Evolutionary conservation across 2,888 invertebrate species (phyloP), one percentile per base, ranked within the genome.

Genomic region (Metallyticus violacea): DNA sequence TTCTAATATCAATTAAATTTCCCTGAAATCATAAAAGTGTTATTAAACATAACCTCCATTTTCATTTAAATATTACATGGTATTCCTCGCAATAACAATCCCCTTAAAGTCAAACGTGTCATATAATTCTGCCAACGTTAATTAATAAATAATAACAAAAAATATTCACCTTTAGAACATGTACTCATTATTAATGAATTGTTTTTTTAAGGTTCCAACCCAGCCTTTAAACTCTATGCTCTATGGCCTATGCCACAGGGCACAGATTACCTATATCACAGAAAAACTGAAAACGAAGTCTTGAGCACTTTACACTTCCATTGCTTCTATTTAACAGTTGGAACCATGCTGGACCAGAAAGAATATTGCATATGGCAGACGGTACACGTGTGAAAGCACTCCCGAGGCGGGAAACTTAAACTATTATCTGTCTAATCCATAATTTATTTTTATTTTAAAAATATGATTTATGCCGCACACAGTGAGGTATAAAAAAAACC

Each of bases 1-100:
- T 97, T 88, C 26, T 86, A 84, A 7, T 40, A 26, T 77, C 6
- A 85, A 62, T 62, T 22, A 62, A 22, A 62, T 15, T 62, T 62
- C 22, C 40, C 40, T 62, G 40, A 62, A 62, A 62, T 62, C 15
- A 25, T 9, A n/a, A 80, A 3, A 40, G 0, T n/a, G 30, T 29
- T 29, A 22, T 0, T 22, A 3, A 3, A 83, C 83, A 83, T 77
- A 83, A 83, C 82, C 82, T 83, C 9, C 26, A 82, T n/a, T 25
- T 0, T 78, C 15, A 62, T 62, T 40, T 62, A 6, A 1, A 9
- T 40, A 15, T 62, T 62, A 62, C 15, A 2, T n/a, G 40, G 15
- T 6, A 15, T 3, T 62, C 40, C 0, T 62, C n/a, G n/a, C n/a
- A n/a, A 62, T 15, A 62, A 15, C 9, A 4, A 4, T 62, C 40